Conservation (phyloP, 92 coral and sea anemone genomes). For the Ricordea florida region DNA sequence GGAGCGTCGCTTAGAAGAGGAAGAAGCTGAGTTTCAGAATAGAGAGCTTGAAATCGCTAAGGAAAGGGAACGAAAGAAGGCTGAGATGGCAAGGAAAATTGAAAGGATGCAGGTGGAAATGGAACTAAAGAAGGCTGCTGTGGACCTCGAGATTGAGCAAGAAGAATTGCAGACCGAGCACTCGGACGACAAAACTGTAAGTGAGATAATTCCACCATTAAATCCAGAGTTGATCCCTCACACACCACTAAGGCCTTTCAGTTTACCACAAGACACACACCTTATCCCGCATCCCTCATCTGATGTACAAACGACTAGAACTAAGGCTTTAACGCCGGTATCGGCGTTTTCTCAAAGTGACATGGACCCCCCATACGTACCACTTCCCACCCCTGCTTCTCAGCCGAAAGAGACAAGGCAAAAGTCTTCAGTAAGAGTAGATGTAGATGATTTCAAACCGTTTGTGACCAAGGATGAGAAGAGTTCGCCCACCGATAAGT, state of each 20-base stretch:
- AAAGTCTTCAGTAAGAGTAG: no score
- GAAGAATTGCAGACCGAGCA: neutral
- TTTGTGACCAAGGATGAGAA: neutral
- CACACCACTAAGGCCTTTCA: neutral
- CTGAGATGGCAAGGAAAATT: neutral
- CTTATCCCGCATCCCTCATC: no score
- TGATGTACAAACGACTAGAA: no score
- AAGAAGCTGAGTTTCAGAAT: constrained; percentile 18
- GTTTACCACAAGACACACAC: neutral
- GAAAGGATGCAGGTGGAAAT: constrained; percentile 6
- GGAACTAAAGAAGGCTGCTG: constrained; percentile 1
- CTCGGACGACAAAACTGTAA: neutral
- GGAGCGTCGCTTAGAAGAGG: constrained; percentile 36
- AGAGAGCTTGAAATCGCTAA: constrained; percentile 1
- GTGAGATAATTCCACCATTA: no score
- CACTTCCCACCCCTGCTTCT: no score
- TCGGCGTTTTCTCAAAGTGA: no score
- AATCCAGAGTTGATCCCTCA: neutral
- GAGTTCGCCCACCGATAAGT: neutral
- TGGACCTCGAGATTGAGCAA: constrained; percentile 6
- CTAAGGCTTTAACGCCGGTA: no score
- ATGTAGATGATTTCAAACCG: no score
- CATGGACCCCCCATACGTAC: no score
- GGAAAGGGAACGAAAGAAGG: neutral
- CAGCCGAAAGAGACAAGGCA: no score